phyloP scores from a whole-genome alignment of 2,113 vertebrate species.

The Epinephelus fuscoguttatus region DNA sequence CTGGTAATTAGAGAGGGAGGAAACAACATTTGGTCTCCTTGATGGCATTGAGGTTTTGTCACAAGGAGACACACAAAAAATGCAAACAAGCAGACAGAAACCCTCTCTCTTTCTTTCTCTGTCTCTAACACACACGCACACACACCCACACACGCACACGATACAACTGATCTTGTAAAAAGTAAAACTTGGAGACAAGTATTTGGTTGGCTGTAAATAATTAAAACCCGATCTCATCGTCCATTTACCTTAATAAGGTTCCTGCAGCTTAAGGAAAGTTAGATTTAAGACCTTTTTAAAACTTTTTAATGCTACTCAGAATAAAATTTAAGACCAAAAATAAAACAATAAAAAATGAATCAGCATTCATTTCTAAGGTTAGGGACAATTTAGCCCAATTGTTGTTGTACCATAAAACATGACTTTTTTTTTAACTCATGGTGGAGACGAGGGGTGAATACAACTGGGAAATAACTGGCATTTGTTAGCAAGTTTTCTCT shows the following conservation, averaged over 20 bases:
- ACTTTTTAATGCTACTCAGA: too few species aligned
- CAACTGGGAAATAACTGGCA: too few species aligned
- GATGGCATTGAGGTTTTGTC: constrained; percentile 80
- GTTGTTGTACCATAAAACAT: too few species aligned
- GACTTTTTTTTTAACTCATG: too few species aligned
- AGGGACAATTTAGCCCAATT: too few species aligned
- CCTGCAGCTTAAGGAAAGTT: too few species aligned
- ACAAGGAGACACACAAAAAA: constrained; percentile 58
- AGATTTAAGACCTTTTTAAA: too few species aligned
- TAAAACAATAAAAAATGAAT: too few species aligned
- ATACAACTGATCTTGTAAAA: constrained; percentile 5
- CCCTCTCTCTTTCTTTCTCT: background rate
- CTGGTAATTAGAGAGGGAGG: constrained; percentile 79
- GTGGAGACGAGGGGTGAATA: too few species aligned
- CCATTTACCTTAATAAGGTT: background rate
- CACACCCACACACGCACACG: background rate
- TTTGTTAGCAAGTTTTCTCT: too few species aligned
- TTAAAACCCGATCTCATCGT: constrained; percentile 35
- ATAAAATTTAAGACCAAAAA: too few species aligned
- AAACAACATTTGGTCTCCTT: constrained; percentile 79
- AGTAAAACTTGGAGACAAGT: constrained; percentile 4
- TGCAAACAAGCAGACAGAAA: constrained; percentile 55
- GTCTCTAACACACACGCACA: background rate
- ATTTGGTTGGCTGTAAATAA: constrained; percentile 28
- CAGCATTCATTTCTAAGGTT: too few species aligned